These are phyloP conservation scores for Platycheirus rosarum DNA, from an alignment of 2,888 invertebrate species.

Conservation along the genomic window DNA sequence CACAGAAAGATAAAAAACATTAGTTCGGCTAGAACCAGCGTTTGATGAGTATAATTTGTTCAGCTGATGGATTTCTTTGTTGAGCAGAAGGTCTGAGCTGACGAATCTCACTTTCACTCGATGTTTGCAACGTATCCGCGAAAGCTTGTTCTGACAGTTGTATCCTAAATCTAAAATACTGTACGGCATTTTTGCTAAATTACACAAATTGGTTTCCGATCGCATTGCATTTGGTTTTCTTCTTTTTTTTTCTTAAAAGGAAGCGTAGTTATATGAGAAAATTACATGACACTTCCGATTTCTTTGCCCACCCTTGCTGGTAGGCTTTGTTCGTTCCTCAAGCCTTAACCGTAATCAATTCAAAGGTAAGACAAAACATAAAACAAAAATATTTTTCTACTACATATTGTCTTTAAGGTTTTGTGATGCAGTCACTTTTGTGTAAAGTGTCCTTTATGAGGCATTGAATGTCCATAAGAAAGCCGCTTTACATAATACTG, in stretches of 20 bases:
- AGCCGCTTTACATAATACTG: slow-evolving; percentile 25
- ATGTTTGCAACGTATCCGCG: slow-evolving; percentile 58
- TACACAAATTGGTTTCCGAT: slow-evolving; percentile 39
- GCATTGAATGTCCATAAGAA: slow-evolving; percentile 33
- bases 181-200: slow-evolving; percentile 59
- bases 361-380: slow-evolving; percentile 24
- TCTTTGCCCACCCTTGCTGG: slow-evolving; percentile 9
- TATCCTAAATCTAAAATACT: slow-evolving; percentile 55
- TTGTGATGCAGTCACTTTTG: slow-evolving; percentile 33
- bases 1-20: slow-evolving; percentile 77
- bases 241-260: slow-evolving; percentile 7
- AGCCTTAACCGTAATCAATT: slow-evolving; percentile 14
- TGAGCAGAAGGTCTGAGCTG: slow-evolving; percentile 35
- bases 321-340: slow-evolving; percentile 12
- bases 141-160: slow-evolving; percentile 45
- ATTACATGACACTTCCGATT: slow-evolving; percentile 38
- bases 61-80: slow-evolving; percentile 51
- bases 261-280: slow-evolving; percentile 13
- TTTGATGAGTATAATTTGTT: slow-evolving; percentile 57
- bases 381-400: slow-evolving; percentile 28
- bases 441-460: slow-evolving; percentile 17
- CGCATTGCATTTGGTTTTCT: slow-evolving; percentile 38
- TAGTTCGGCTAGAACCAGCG: slow-evolving; percentile 33
- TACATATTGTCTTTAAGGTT: slow-evolving; percentile 41
- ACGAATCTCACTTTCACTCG: slow-evolving; percentile 43